Conservation (phyloP, 2,113 vertebrate genomes). For the Hirundichthys speculiger region DNA sequence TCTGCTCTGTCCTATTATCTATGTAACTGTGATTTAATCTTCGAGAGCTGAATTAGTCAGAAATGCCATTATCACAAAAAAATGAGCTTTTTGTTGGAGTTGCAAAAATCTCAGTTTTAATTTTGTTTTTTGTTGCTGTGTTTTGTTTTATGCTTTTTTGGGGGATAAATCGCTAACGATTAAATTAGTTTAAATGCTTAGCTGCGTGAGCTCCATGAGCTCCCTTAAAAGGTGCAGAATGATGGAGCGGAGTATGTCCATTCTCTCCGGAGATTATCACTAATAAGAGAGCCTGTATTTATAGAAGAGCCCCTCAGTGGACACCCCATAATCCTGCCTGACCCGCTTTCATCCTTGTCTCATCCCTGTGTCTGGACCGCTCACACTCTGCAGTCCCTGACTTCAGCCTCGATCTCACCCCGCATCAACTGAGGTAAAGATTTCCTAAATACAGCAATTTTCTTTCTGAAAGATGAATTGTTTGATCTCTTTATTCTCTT, state of each 20-base stretch:
- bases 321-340: constrained; percentile 76
- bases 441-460: constrained; percentile 15
- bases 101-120: too few relatives aligned
- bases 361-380: constrained; percentile 39
- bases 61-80: too few relatives aligned
- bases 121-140: too few relatives aligned
- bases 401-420: constrained; percentile 37
- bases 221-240: constrained; percentile 82
- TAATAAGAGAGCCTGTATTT: constrained; percentile 83
- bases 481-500: constrained; percentile 15
- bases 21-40: background rate
- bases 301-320: constrained; percentile 78
- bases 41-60: background rate
- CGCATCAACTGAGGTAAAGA: constrained; percentile 52
- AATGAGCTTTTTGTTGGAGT: too few relatives aligned
- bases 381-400: constrained; percentile 37
- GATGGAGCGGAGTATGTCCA: constrained; percentile 64
- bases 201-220: constrained; percentile 35
- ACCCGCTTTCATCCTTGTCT: constrained; percentile 56
- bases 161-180: too few relatives aligned
- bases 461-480: constrained; percentile 11
- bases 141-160: too few relatives aligned
- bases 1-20: constrained; percentile 1
- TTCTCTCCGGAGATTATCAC: constrained; percentile 78
- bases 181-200: constrained; percentile 21